phyloP scores from a whole-genome alignment of 2,888 invertebrate species.

The Hyles lineata region DNA sequence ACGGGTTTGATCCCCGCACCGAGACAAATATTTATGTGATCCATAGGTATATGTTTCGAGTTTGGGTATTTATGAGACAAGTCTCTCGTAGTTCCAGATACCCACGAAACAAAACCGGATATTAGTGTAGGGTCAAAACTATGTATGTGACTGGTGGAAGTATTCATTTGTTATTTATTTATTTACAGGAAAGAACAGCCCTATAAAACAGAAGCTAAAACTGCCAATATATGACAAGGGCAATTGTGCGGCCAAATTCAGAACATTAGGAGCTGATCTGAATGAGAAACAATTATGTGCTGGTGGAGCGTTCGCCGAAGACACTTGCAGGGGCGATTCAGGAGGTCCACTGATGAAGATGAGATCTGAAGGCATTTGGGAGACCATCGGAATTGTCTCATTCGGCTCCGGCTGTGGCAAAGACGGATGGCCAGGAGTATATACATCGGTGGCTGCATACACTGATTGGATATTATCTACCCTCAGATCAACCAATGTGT shows the following conservation, averaged over 20 bases:
- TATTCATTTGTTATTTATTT: background rate
- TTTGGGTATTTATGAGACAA: no score
- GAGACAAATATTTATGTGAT: no score
- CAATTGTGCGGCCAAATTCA: constrained; percentile 83
- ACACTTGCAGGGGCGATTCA: constrained; percentile 91
- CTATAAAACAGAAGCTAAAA: constrained; percentile 87
- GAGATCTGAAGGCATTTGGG: constrained; percentile 81
- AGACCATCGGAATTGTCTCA: constrained; percentile 87
- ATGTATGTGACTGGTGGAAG: no score
- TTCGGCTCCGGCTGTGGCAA: constrained; percentile 88
- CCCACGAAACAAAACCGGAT: no score
- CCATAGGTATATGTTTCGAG: no score
- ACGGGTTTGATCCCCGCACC: no score
- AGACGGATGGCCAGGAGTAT: constrained; percentile 88
- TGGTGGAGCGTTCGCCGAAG: constrained; percentile 87
- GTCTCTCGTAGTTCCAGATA: no score
- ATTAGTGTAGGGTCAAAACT: no score
- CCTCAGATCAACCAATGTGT: constrained; percentile 61
- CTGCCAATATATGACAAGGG: constrained; percentile 83
- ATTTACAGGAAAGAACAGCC: constrained; percentile 77
- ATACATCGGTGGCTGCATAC: constrained; percentile 86
- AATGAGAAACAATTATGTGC: constrained; percentile 87
- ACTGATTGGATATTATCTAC: constrained; percentile 85
- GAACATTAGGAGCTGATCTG: constrained; percentile 74
- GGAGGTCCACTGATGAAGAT: constrained; percentile 90